Evolutionary conservation across 2,113 vertebrate genomes (phyloP).

Genomic region (Pachycephala philippinensis): DNA sequence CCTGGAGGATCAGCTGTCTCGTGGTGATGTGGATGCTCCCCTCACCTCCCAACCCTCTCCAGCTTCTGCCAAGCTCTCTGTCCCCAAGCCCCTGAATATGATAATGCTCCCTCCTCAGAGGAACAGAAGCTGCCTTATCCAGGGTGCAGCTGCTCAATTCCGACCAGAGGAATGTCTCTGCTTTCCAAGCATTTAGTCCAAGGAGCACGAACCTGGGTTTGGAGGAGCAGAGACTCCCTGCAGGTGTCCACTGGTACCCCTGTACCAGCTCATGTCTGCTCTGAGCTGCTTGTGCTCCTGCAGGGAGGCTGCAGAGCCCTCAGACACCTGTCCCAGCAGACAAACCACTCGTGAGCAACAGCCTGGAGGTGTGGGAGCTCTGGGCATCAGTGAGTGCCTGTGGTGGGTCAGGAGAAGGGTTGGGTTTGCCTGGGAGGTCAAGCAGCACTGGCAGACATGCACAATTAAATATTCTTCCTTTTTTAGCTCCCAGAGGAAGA

Average conservation of each 20-base stretch:
- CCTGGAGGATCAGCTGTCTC: neutral
- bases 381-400: neutral
- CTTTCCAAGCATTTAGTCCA: neutral
- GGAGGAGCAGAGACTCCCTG: neutral
- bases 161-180: neutral
- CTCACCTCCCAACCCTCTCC: neutral
- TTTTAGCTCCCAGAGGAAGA: slow-evolving; percentile 89
- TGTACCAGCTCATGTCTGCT: neutral
- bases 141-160: neutral
- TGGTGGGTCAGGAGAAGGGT: neutral
- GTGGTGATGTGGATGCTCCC: neutral
- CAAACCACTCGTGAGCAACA: neutral
- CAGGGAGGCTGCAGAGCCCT: neutral
- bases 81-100: neutral
- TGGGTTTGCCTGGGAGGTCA: neutral
- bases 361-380: neutral
- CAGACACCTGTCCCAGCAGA: neutral
- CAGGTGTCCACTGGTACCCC: neutral
- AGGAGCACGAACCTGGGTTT: neutral
- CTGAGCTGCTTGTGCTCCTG: neutral
- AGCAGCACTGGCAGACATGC: neutral
- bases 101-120: neutral
- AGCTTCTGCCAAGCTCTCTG: neutral
- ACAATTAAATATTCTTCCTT: slow-evolving; percentile 3
- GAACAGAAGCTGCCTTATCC: neutral